These are phyloP conservation scores for Diarsia mendica DNA, from an alignment of 2,888 invertebrate species.

Conservation along the genomic window DNA sequence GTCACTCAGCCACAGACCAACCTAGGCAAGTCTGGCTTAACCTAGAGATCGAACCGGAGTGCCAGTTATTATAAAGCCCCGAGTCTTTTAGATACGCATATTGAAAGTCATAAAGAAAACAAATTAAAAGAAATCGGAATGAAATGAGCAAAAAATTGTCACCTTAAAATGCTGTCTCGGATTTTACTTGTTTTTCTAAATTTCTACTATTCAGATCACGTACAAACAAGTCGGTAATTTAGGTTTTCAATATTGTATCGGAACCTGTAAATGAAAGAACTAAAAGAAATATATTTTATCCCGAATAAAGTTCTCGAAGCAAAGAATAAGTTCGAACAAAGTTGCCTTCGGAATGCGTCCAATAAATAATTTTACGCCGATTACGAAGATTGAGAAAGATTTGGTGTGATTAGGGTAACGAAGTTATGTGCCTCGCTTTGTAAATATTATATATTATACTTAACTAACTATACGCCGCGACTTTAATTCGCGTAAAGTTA, in stretches of 20 bases:
- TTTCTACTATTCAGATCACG: slow-evolving; percentile 31
- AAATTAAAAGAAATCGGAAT: too few species aligned
- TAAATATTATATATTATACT: background rate
- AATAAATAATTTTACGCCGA: slow-evolving; percentile 24
- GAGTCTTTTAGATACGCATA: too few species aligned
- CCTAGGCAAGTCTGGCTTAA: too few species aligned
- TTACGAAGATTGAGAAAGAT: slow-evolving; percentile 20
- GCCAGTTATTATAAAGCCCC: too few species aligned
- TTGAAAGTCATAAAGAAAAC: too few species aligned
- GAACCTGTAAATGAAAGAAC: slow-evolving; percentile 1
- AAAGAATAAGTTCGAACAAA: slow-evolving; percentile 36
- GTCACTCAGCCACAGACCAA: too few species aligned
- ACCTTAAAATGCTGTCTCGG: background rate
- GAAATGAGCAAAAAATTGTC: background rate
- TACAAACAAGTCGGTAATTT: slow-evolving; percentile 38
- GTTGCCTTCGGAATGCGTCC: slow-evolving; percentile 17
- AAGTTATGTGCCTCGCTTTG: background rate
- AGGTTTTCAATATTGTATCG: slow-evolving; percentile 45
- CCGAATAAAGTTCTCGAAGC: slow-evolving; percentile 25
- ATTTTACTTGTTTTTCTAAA: background rate
- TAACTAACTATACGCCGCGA: too few species aligned
- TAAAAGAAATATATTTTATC: slow-evolving; percentile 31
- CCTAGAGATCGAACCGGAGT: too few species aligned
- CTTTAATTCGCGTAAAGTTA: too few species aligned
- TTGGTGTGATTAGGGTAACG: slow-evolving; percentile 12